Conservation (phyloP, 2,888 invertebrate species). For the Athetis lepigone region DNA sequence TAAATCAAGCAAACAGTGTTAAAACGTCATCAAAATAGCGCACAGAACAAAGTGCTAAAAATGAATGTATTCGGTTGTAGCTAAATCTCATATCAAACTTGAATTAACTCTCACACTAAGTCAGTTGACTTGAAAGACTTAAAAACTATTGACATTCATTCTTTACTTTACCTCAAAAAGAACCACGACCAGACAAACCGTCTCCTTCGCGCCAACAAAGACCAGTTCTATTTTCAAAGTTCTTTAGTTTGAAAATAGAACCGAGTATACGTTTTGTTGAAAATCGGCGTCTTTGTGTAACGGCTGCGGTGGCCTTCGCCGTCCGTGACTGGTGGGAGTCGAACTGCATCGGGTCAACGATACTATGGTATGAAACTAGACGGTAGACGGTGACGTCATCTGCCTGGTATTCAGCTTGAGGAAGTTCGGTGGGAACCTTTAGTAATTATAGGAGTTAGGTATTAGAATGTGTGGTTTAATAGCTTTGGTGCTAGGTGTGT, state of each 20-base stretch:
- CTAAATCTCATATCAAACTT: no score
- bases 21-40: no score
- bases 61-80: no score
- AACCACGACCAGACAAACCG: constrained; percentile 39
- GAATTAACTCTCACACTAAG: no score
- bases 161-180: no score
- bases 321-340: constrained; percentile 55
- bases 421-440: constrained; percentile 52
- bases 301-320: constrained; percentile 59
- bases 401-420: constrained; percentile 38
- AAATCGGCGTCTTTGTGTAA: constrained; percentile 63
- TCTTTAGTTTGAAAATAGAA: constrained; percentile 21
- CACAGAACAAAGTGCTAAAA: no score
- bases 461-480: constrained; percentile 3
- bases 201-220: constrained; percentile 32
- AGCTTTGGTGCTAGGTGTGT: no score
- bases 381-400: constrained; percentile 56
- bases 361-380: constrained; percentile 39
- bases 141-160: neutral
- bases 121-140: neutral
- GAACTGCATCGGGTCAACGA: constrained; percentile 54
- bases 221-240: constrained; percentile 16
- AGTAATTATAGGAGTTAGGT: constrained; percentile 20
- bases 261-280: constrained; percentile 42
- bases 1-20: no score